A percentile compares a stretch with the other conserved stretches of the same genome.
phyloP scores from a whole-genome alignment of 1,140 invertebrate species.

The Aplysia californica region DNA sequence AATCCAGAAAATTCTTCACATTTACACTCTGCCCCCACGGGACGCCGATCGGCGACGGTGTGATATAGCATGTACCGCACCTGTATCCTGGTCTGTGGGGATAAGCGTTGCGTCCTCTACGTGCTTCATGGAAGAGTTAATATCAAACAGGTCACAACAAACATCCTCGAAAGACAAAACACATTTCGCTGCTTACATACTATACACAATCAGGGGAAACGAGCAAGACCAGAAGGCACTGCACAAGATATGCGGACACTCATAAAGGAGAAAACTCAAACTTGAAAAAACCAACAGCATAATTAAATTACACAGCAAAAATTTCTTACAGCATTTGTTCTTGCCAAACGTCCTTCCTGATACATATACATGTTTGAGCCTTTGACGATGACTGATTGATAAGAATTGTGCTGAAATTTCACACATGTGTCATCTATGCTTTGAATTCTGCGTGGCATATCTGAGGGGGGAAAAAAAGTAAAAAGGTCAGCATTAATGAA shows the following conservation, averaged over 20 bases:
- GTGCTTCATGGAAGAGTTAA: neutral
- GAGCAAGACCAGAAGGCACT: neutral
- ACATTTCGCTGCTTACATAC: neutral
- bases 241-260: neutral
- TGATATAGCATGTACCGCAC: too few species aligned
- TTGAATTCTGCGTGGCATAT: conserved; percentile 17
- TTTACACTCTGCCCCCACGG: too few species aligned
- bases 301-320: neutral
- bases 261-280: neutral
- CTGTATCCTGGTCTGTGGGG: too few species aligned
- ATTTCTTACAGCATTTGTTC: conserved; percentile 18
- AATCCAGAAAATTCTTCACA: too few species aligned
- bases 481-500: neutral
- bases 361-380: conserved; percentile 1
- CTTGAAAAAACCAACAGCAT: neutral
- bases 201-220: neutral
- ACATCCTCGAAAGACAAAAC: neutral
- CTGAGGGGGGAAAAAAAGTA: neutral
- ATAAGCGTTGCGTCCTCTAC: too few species aligned
- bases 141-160: neutral
- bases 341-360: neutral
- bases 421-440: conserved; percentile 16
- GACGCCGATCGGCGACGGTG: too few species aligned
- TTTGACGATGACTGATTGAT: conserved; percentile 7
- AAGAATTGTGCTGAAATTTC: conserved; percentile 26